phyloP scores from a whole-genome alignment of 2,113 vertebrate species.

The Clarias batrachus region DNA sequence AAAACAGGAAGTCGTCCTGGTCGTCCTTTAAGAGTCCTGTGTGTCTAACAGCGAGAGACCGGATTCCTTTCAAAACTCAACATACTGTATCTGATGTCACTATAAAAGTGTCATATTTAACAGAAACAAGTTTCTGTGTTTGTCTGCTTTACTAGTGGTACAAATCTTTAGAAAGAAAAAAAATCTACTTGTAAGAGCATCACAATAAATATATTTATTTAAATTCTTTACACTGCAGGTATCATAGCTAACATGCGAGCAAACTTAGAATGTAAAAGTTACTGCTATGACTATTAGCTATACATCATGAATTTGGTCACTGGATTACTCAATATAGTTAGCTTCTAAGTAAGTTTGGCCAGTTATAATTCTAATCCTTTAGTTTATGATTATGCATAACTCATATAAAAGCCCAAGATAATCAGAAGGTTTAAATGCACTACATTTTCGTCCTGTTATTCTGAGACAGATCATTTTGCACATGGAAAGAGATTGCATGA shows the following conservation, averaged over 20 bases:
- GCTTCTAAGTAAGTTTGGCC: not conserved
- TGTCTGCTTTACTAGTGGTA: not conserved
- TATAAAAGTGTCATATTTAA: not conserved
- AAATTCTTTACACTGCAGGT: not conserved
- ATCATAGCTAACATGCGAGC: not conserved
- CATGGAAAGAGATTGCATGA: not conserved
- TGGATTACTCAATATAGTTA: not conserved
- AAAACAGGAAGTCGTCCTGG: not conserved
- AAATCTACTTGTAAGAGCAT: not conserved
- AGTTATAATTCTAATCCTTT: not conserved
- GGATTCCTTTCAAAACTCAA: not conserved
- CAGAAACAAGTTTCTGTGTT: not conserved
- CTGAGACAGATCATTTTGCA: not conserved
- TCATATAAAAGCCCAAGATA: not conserved
- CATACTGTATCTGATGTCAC: not conserved
- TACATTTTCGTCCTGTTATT: not conserved
- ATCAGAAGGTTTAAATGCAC: not conserved
- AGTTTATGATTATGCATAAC: not conserved
- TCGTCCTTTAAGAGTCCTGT: not conserved
- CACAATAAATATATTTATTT: not conserved
- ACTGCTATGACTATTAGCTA: not conserved
- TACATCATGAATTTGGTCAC: not conserved
- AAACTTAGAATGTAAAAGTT: not conserved
- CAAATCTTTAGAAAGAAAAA: not conserved
- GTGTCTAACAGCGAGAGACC: not conserved